Percentiles rank a stretch among this genome's conserved stretches.
Evolutionary conservation across 1,140 invertebrate genomes (phyloP).

Genomic region (Zelostemma sp.): DNA sequence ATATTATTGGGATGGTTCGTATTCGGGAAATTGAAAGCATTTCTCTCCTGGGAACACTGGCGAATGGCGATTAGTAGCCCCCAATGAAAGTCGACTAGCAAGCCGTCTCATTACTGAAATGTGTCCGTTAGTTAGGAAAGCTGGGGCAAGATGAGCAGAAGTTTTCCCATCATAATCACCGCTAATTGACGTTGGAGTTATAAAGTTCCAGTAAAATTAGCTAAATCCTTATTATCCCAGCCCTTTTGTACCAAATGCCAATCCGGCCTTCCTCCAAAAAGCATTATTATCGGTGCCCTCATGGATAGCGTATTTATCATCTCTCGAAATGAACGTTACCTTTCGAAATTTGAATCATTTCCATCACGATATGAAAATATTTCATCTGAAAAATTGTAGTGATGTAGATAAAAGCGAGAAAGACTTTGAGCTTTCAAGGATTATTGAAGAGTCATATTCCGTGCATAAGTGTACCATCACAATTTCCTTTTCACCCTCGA

Average conservation of each 20-base stretch:
- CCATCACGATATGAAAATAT: too few species aligned
- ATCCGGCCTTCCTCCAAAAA: slow-evolving; percentile 28
- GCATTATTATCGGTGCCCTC: slow-evolving; percentile 38
- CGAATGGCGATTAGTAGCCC: slow-evolving; percentile 55
- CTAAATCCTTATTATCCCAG: slow-evolving; percentile 61
- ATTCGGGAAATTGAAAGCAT: slow-evolving; percentile 20
- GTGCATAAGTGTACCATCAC: slow-evolving; percentile 7
- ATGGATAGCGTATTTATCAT: slow-evolving; percentile 29
- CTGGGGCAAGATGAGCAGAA: slow-evolving; percentile 54
- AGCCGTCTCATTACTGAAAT: slow-evolving; percentile 63
- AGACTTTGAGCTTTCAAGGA: too few species aligned
- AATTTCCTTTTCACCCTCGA: slow-evolving; percentile 18
- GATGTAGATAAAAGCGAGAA: too few species aligned
- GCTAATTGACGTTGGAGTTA: slow-evolving; percentile 64
- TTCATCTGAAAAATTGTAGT: too few species aligned
- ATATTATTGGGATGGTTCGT: slow-evolving; percentile 6
- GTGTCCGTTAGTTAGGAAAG: slow-evolving; percentile 56
- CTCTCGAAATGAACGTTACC: slow-evolving; percentile 10
- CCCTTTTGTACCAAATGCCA: slow-evolving; percentile 32
- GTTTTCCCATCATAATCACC: slow-evolving; percentile 66
- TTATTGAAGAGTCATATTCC: background rate
- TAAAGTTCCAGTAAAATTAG: slow-evolving; percentile 65
- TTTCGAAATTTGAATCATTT: background rate
- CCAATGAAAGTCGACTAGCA: slow-evolving; percentile 59
- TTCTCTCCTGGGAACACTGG: slow-evolving; percentile 20